Evolutionary conservation across 2,888 invertebrate species (phyloP).

Genomic region (Lasioglossum vierecki): DNA sequence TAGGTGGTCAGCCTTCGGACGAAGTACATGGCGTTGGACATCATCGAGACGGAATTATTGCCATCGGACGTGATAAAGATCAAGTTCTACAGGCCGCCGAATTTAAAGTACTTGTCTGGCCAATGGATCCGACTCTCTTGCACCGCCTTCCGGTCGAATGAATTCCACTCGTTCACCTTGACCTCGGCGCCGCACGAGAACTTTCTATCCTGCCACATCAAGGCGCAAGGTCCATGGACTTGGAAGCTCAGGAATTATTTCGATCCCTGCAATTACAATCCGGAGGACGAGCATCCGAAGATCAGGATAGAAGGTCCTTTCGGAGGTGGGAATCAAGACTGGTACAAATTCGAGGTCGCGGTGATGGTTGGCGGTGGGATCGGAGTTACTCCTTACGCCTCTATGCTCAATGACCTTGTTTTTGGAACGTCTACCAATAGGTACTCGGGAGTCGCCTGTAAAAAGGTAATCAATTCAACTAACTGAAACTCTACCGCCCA

Average conservation of each 20-base stretch:
- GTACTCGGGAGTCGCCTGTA: slow-evolving; percentile 98
- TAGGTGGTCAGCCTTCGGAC: slow-evolving; percentile 95
- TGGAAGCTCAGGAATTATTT: slow-evolving; percentile 98
- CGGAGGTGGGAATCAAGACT: slow-evolving; percentile 98
- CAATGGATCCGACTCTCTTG: slow-evolving; percentile 97
- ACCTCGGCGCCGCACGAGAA: slow-evolving; percentile 98
- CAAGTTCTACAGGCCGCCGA: slow-evolving; percentile 97
- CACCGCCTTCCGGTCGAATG: slow-evolving; percentile 94
- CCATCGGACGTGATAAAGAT: slow-evolving; percentile 98
- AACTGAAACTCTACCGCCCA: too few species aligned
- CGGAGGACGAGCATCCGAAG: slow-evolving; percentile 92
- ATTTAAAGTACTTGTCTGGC: slow-evolving; percentile 96
- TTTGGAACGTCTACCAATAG: slow-evolving; percentile 98
- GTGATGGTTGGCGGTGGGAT: slow-evolving; percentile 99
- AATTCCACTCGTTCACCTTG: slow-evolving; percentile 97
- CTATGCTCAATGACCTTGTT: slow-evolving; percentile 97
- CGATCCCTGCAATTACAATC: slow-evolving; percentile 95
- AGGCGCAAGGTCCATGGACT: slow-evolving; percentile 97
- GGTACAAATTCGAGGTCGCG: slow-evolving; percentile 99
- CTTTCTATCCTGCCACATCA: slow-evolving; percentile 97
- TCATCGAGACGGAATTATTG: slow-evolving; percentile 95
- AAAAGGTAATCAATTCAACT: slow-evolving; percentile 88
- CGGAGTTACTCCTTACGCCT: slow-evolving; percentile 98
- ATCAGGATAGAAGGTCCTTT: slow-evolving; percentile 97
- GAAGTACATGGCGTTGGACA: slow-evolving; percentile 95